Conservation (phyloP, 2,113 vertebrate genomes). For the Daubentonia madagascariensis region DNA sequence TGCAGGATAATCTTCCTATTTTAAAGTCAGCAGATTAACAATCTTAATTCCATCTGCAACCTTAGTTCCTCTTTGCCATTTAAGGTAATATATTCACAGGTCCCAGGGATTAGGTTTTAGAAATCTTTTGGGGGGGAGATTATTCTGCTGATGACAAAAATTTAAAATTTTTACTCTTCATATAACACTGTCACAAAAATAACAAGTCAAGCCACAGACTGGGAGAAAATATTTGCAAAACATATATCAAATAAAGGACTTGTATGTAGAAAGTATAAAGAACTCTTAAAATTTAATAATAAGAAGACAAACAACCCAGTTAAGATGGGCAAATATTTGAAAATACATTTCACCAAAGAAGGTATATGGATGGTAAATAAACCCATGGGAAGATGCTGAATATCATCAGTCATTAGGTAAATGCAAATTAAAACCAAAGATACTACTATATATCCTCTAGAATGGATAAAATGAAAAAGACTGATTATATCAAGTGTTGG, state of each 20-base stretch:
- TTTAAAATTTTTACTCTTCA: not conserved
- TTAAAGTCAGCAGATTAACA: not conserved
- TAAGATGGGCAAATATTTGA: not conserved
- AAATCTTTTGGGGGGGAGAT: not conserved
- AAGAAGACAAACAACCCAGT: not conserved
- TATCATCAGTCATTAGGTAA: not conserved
- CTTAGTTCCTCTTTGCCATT: not conserved
- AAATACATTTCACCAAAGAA: not conserved
- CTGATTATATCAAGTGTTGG: not conserved
- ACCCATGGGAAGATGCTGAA: not conserved
- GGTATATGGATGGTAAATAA: not conserved
- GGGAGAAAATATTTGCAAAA: not conserved
- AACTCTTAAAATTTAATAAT: not conserved
- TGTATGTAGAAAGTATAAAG: not conserved
- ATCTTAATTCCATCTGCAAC: not conserved
- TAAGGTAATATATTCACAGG: not conserved
- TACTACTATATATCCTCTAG: not conserved
- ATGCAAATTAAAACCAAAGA: not conserved
- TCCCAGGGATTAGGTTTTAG: not conserved
- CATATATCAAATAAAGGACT: not conserved
- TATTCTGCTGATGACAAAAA: not conserved
- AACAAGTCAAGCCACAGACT: not conserved
- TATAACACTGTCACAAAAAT: not conserved
- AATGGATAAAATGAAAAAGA: not conserved
- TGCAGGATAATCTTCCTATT: not conserved